Evolutionary conservation across 2,797 vertebrate genomes (phyloP), one percentile per base, ranked within the genome.

Genomic region (Xiphophorus birchmanni): DNA sequence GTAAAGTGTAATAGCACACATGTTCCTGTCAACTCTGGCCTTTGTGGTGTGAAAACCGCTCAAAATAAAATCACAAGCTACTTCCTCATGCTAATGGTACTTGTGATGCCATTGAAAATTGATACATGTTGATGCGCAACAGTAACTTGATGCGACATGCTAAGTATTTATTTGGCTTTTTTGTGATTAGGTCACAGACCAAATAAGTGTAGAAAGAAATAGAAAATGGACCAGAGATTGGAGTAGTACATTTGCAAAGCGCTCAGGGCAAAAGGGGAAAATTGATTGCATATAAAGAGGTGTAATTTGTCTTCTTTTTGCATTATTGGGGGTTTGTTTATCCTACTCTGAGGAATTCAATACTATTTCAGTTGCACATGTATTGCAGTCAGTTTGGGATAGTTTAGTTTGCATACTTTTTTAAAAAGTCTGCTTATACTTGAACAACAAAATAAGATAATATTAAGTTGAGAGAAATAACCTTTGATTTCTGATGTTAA

Each of bases 321-420:
- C 42, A 72, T 72, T 47, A 72, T 72, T 72, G n/a, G 44, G 12
- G 15, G n/a, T 72, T 72, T 72, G 69, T 71, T 71, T 71, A 45
- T 72, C 44, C 42, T 15, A 29, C 69, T 72, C 44, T 29, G 23
- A 47, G n/a, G 26, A 72, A 45, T 72, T 72, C 69, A 72, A 72
- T 72, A 45, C 69, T 4, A 29, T 47, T 72, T 72, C 44, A 72
- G 69, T 45, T 18, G n/a, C 69, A 72, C 26, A 47, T 47, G 26
- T 44, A 72, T 47, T 72, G 44, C 17, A 47, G 69, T 72, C 69
- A 15, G 69, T 45, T 45, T 72, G 42, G 23, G 26, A n/a, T 47
- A 72, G 29, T 72, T n/a, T 15, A 47, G 13, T 47, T 45, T 45
- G 69, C 23, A 72, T 29, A 26, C 26, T 71, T 29, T 63, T 60